Evolutionary conservation across 2,113 vertebrate species (phyloP), one percentile per base, ranked within the genome.

Genomic region (Mandrillus leucophaeus): DNA sequence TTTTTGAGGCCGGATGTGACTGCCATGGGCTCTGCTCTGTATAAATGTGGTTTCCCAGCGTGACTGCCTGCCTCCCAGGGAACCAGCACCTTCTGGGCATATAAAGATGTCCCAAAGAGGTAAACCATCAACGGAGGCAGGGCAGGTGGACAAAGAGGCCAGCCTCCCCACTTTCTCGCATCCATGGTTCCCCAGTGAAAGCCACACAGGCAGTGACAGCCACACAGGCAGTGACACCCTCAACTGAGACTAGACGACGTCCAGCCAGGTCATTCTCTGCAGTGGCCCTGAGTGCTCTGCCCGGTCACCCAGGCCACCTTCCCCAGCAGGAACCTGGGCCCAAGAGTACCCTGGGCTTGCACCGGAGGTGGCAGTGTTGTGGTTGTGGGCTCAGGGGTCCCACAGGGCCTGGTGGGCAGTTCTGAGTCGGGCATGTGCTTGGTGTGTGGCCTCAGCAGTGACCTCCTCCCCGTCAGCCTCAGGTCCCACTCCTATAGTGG

Each of bases 331-430:
- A 82, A 14, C 20, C 0, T 32, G 50, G 8, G 17, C 14, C 68
- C 76, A 2, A 16, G 6, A 10, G 18, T 20, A 1, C 32, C 72
- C 48, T 12, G 11, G 22, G 23, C 50, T 70, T 52, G 48, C 76
- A 2, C 16, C 32, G 7, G 12, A 50, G n/a, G 30, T 48, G 43
- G 57, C 5, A 0, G 32, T 1, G 0, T 10, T 27, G 5, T 14
- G 3, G 32, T 13, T 25, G 4, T 45, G 11, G 84, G 10, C 57
- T 61, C 27, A 2, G 38, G 38, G 40, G 45, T 90, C 86, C 8
- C 2, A 1, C 13, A 32, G 76, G 76, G 45, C 48, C 61, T 52
- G 25, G 7, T 50, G 32, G 52, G 17, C 75, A 61, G 83, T 78
- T 83, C 68, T 27, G n/a, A 18, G 66, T 81, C 2, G 6, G n/a